A percentile compares a stretch with the other conserved stretches of the same genome.
Evolutionary conservation across 2,113 vertebrate species (phyloP).

Genomic region (Sylvicapra grimmia): DNA sequence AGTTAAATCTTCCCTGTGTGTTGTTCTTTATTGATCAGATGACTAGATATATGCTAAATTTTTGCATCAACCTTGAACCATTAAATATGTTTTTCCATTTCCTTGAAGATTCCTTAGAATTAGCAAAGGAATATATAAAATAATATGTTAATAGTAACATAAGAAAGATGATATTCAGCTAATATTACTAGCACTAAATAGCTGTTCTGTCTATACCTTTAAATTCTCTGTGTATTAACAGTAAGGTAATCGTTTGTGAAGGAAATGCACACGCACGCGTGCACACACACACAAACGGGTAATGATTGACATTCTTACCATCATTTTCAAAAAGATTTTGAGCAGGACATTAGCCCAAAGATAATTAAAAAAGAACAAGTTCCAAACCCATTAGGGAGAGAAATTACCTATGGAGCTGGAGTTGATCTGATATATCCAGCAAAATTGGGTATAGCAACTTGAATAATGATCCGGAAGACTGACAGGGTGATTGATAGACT

Average conservation of each 20-base stretch:
- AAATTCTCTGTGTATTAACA: not conserved
- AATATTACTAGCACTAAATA: not conserved
- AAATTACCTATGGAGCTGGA: slow-evolving; percentile 51
- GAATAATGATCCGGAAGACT: slow-evolving; percentile 62
- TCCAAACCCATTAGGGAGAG: slow-evolving; percentile 20
- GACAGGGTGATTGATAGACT: slow-evolving; percentile 61
- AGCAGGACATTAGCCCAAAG: not conserved
- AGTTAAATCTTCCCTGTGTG: not conserved
- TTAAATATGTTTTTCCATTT: not conserved
- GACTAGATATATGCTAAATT: not conserved
- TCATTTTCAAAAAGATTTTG: not conserved
- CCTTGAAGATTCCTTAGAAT: not conserved
- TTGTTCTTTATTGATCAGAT: not conserved
- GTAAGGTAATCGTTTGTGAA: not conserved
- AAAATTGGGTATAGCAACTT: slow-evolving; percentile 62
- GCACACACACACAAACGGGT: accelerated
- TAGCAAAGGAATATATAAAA: not conserved
- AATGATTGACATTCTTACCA: not conserved
- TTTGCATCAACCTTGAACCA: not conserved
- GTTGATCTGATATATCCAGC: slow-evolving; percentile 58
- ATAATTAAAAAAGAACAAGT: slow-evolving; percentile 28
- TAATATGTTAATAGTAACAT: not conserved
- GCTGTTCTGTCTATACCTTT: not conserved
- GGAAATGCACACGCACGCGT: accelerated
- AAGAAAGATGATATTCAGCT: not conserved